Percentiles rank a stretch among this genome's conserved stretches.
Conservation (phyloP, 1,140 invertebrate species). For the Drosophila nigromelanica region DNA sequence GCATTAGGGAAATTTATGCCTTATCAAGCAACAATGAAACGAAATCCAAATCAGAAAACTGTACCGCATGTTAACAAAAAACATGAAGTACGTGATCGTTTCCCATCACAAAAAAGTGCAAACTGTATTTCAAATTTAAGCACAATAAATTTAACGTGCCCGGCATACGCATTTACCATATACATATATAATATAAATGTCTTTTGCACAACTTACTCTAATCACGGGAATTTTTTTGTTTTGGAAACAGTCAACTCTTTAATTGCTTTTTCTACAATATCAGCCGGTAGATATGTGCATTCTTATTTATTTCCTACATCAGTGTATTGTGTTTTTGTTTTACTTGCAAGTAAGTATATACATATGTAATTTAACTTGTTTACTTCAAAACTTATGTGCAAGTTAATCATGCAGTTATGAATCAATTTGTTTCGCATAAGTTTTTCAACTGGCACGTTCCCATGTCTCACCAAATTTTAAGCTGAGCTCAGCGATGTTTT, state of each 20-base stretch:
- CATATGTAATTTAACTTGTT: slow-evolving; percentile 3
- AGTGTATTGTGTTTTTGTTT: neutral
- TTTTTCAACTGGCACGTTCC: slow-evolving; percentile 67
- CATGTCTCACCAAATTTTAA: slow-evolving; percentile 54
- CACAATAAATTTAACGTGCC: slow-evolving; percentile 9
- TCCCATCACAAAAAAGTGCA: slow-evolving; percentile 31
- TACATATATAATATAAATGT: neutral
- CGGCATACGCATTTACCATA: slow-evolving; percentile 12
- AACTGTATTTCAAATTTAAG: slow-evolving; percentile 6
- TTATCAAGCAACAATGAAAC: slow-evolving; percentile 33
- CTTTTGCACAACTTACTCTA: neutral
- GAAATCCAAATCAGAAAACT: slow-evolving; percentile 12
- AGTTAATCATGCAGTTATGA: slow-evolving; percentile 53
- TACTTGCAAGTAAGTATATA: neutral
- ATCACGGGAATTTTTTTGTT: slow-evolving; percentile 25
- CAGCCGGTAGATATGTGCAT: neutral
- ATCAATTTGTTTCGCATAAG: slow-evolving; percentile 56
- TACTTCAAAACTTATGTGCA: slow-evolving; percentile 21
- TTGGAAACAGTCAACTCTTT: no score
- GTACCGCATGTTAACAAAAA: slow-evolving; percentile 16
- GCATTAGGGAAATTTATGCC: slow-evolving; percentile 18
- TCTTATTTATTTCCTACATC: neutral
- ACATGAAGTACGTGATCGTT: slow-evolving; percentile 47
- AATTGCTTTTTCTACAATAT: slow-evolving; percentile 9
- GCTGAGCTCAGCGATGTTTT: slow-evolving; percentile 57